A percentile compares a stretch with the other conserved stretches of the same genome.
phyloP scores from a whole-genome alignment of 1,140 invertebrate species.

The Adelges cooleyi region DNA sequence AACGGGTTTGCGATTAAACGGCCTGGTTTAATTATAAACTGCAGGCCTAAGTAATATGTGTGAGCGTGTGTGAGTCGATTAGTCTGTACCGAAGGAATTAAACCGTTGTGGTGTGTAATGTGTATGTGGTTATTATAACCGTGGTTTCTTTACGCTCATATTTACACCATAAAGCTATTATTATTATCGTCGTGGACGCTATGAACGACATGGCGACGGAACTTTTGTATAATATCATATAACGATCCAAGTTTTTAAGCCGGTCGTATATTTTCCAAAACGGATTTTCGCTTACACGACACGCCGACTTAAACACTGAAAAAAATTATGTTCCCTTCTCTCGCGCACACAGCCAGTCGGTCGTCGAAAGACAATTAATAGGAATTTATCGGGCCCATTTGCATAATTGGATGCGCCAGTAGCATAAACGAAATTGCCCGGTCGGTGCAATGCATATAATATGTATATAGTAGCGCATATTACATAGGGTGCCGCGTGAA shows the following conservation, averaged over 20 bases:
- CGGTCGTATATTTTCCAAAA: constrained; percentile 16
- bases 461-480: neutral
- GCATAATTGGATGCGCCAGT: constrained; percentile 20
- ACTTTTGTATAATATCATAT: no score
- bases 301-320: neutral
- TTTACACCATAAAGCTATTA: neutral
- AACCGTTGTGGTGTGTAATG: no score
- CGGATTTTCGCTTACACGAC: neutral
- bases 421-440: no score
- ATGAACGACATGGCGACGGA: neutral
- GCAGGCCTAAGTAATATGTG: no score
- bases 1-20: no score
- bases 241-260: constrained; percentile 24
- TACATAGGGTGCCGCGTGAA: neutral
- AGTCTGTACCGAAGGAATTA: no score
- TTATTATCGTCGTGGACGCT: neutral
- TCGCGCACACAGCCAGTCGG: no score
- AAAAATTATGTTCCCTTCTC: constrained; percentile 1
- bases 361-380: constrained; percentile 24
- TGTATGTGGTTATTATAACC: no score
- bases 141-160: no score
- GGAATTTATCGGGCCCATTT: constrained; percentile 26
- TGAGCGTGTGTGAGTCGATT: no score
- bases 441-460: neutral
- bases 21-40: no score